Evolutionary conservation across 2,888 invertebrate species (phyloP), one percentile per base, ranked within the genome.

Genomic region (Nemotelus pantherinus): DNA sequence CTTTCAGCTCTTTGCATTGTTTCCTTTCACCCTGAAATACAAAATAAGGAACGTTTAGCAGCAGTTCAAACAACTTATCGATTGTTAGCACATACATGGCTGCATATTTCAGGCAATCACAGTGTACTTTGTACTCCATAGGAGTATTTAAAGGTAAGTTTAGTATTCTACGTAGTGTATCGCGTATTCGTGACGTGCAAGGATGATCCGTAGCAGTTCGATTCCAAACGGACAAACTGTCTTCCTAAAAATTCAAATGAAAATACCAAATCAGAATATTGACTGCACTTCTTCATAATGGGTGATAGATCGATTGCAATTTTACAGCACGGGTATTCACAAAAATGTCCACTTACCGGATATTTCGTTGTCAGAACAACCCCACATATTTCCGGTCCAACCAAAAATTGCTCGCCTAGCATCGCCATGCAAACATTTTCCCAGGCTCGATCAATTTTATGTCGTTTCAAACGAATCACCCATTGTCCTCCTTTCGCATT

Each of bases 381-480:
- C 25, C 99, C 99, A 88, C 99, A 99, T 83, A 99, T 96, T 89
- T 99, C 99, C 83, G 97, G 94, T 39, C 98, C 98, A 58, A 99
- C 98, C 92, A 98, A 95, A 90, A 99, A 99, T 90, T 99, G 98
- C 88, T 99, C 99, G 3, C 99, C 99, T 82, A 99, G 89, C 94
- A 99, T 97, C 80, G 99, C 99, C 91, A 99, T 92, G 84, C 99
- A 94, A 77, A 99, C 90, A 88, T 99, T 99, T 88, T 99, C 99
- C 99, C 99, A 99, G 85, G 98, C 98, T 80, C 98, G 92, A 53
- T 96, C 96, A 70, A 97, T 96, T 87, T 97, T 92, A 81, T 96
- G 95, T 89, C 98, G 98, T 85, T 96, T 93, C 86, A 99, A 90
- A 82, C 98, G 90, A 81, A 99, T 94, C 83, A 98, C 96, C 98